Base-by-base conservation (phyloP, 2,888 invertebrate species). In the Lapara coniferarum region DNA sequence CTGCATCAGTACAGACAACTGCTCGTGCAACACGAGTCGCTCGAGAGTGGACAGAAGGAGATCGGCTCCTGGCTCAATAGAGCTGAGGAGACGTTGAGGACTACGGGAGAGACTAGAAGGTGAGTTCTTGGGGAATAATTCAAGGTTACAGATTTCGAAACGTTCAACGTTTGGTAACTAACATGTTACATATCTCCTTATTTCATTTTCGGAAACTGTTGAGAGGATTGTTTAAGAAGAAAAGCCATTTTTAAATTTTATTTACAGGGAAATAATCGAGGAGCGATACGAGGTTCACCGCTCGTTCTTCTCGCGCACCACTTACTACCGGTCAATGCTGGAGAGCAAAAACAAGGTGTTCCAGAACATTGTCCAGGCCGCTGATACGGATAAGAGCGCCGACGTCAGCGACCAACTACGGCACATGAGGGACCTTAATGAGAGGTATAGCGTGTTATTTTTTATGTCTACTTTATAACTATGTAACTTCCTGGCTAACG, bases 331-430 rank as follows among this genome's bases (percentile, higher is more conserved):
- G 81, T 97, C 98, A 0, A 98, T 98, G 97, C 87, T 99, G 71
- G 98, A 98, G 82, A 98, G 98, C 85, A 98, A 98, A 91, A 98
- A 98, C 89, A 98, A 98, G 90, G 97, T 98, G 58, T 96, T 98
- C 92, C 96, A 97, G 84, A 98, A 96, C 84, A 97, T 99, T 66
- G 95, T 97, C 2, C 96, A 96, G 82, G 95, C 97, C 0, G 96
- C 97, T 0, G 96, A 97, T 78, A 94, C 95, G 57, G 96, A 96
- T 77, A 95, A 96, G 71, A 96, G 96, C 74, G 95, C 97, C 5
- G 97, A 97, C 81, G 96, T 96, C 7, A 95, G 95, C 0, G 96
- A 96, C 37, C 96, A 96, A 75, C 95, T 95, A 0, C 92, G 95
- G 0, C 95, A 95, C 67, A 97, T 98, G 96, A 95, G 96, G 67